Evolutionary conservation across 2,888 invertebrate species (phyloP), one percentile per base, ranked within the genome.

Genomic region (Myopa testacea): DNA sequence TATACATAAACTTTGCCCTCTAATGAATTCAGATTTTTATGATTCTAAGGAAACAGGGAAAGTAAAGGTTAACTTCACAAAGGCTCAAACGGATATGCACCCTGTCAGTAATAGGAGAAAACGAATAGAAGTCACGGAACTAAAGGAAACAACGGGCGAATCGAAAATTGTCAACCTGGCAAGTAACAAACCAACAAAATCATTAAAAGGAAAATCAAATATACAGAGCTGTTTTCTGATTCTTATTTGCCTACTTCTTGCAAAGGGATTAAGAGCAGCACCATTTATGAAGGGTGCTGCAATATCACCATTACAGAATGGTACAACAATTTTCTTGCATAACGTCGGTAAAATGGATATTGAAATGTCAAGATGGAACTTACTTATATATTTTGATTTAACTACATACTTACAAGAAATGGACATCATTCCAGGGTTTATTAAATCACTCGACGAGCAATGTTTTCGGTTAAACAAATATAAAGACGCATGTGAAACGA

Each of bases 341-440:
- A 63, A 34, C 26, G 14, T 63, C 34, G 63, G 34, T 37, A 63
- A 63, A 63, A 37, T 63, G 63, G 63, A 63, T 63, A 63, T 37
- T 37, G 63, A 63, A 37, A 63, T 37, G 37, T 63, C 63, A 63
- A 63, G 14, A 63, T 63, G 63, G 63, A 63, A 63, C 34, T 63
- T 63, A 63, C 4, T 63, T 60, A 60, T 60, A 60, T 60, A 63
- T 63, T 63, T 63, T 63, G 34, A 14, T 7, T 63, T 63, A 4
- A 4, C 4, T 63, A 63, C 63, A 63, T 63, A 63, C 37, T 34
- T 34, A 4, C 34, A 63, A 37, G 63, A 63, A 63, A 63, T 63
- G 34, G 63, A 63, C 63, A 63, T 26, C 34, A 6, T 26, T 4
- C 34, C 34, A 63, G 34, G 63, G 10, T n/a, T n/a, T 26, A 26